Percentiles rank a stretch among this genome's conserved stretches.
Evolutionary conservation across 2,113 vertebrate species (phyloP).

Genomic region (Microtus richardsoni): DNA sequence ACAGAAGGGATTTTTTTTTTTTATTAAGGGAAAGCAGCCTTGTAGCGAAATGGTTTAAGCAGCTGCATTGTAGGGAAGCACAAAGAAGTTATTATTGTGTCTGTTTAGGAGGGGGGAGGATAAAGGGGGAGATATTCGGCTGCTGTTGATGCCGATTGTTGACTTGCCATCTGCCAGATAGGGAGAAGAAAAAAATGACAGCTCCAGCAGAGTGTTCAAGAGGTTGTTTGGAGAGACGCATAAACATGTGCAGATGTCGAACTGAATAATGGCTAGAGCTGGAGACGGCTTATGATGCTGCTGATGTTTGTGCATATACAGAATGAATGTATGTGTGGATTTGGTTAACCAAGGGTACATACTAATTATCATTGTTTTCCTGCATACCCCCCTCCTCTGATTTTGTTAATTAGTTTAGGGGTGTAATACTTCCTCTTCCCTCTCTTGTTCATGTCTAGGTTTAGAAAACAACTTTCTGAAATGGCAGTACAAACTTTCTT

Average conservation of each 20-base stretch:
- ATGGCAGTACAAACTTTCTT: slow-evolving; percentile 47
- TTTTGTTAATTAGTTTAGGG: slow-evolving; percentile 88
- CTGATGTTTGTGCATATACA: slow-evolving; percentile 90
- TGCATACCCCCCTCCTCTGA: slow-evolving; percentile 77
- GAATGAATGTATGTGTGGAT: slow-evolving; percentile 88
- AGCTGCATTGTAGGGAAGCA: slow-evolving; percentile 94
- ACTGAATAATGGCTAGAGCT: slow-evolving; percentile 93
- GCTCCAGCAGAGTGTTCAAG: slow-evolving; percentile 92
- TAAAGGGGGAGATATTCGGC: slow-evolving; percentile 90
- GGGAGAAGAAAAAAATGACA: slow-evolving; percentile 93
- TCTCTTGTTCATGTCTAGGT: slow-evolving; percentile 78
- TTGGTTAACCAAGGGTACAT: slow-evolving; percentile 86
- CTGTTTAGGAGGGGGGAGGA: slow-evolving; percentile 89
- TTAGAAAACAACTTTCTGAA: slow-evolving; percentile 65
- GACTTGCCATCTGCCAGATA: slow-evolving; percentile 98
- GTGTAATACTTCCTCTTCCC: slow-evolving; percentile 86
- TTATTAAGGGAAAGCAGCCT: slow-evolving; percentile 92
- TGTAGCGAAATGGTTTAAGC: slow-evolving; percentile 93
- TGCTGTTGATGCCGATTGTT: slow-evolving; percentile 96
- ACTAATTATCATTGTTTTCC: slow-evolving; percentile 89
- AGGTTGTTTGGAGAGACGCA: slow-evolving; percentile 92
- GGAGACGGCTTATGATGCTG: slow-evolving; percentile 93
- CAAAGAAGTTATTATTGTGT: slow-evolving; percentile 97
- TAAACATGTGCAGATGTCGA: slow-evolving; percentile 98
- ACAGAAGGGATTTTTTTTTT: slow-evolving; percentile 91